These are phyloP conservation scores for Xylocampa areola DNA, from an alignment of 2,888 invertebrate genomes.

Conservation along the genomic window DNA sequence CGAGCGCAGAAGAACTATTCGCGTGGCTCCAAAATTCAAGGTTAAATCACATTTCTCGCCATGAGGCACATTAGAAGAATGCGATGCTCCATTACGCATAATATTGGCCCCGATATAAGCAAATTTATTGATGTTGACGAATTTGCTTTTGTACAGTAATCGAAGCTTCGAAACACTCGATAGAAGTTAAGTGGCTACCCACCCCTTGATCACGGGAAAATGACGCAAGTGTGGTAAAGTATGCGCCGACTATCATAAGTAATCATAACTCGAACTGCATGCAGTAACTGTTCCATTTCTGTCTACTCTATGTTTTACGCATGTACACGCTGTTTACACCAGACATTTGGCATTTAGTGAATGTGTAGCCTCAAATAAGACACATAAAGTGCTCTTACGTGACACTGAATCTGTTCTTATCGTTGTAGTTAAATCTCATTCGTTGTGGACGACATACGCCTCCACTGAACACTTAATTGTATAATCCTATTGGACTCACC, in stretches of 20 bases:
- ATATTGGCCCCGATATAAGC: no score
- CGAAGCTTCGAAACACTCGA: no score
- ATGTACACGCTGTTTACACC: constrained; percentile 12
- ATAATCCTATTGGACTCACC: constrained; percentile 20
- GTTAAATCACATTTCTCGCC: constrained; percentile 23
- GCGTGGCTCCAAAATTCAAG: constrained; percentile 14
- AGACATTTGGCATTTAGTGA: constrained; percentile 18
- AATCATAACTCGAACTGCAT: no score
- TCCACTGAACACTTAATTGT: constrained; percentile 51
- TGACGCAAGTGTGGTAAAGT: no score
- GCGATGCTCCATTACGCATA: no score
- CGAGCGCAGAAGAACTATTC: constrained; percentile 16
- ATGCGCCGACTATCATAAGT: no score
- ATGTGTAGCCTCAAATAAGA: constrained; percentile 16
- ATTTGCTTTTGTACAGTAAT: no score
- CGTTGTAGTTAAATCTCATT: constrained; percentile 20
- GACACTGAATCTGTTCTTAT: constrained; percentile 8
- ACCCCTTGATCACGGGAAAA: no score
- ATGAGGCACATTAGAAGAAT: no score
- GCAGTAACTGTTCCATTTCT: neutral
- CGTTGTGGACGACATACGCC: constrained; percentile 46
- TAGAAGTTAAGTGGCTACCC: no score
- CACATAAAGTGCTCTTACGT: constrained; percentile 23
- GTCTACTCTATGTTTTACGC: neutral
- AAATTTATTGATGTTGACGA: no score